Conservation (phyloP, 2,113 vertebrate species). For the Calonectris borealis region DNA sequence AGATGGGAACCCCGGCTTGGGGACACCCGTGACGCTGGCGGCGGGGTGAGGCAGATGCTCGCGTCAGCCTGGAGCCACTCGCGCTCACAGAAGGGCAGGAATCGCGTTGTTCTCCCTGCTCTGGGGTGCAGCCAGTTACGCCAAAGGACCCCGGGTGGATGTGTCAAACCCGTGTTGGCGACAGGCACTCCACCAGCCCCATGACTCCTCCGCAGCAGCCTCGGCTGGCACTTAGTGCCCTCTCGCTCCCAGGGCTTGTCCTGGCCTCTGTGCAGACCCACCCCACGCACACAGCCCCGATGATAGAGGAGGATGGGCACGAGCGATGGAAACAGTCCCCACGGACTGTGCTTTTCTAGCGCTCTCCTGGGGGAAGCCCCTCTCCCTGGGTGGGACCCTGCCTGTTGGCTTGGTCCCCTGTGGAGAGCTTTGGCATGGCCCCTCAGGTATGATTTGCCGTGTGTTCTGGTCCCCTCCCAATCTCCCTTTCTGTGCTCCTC, state of each 20-base stretch:
- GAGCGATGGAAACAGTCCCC: background rate
- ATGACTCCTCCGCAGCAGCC: background rate
- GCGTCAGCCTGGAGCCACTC: background rate
- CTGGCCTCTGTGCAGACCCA: background rate
- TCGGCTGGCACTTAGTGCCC: background rate
- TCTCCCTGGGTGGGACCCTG: fast-evolving
- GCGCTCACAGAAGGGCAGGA: background rate
- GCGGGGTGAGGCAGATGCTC: background rate
- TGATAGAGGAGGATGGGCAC: background rate
- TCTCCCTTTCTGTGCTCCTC: background rate
- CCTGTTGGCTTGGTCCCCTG: background rate
- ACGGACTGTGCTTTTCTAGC: background rate
- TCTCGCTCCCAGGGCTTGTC: background rate
- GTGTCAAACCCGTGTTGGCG: background rate
- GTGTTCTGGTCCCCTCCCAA: background rate
- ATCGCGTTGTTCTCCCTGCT: fast-evolving
- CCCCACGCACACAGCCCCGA: background rate
- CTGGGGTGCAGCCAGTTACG: background rate
- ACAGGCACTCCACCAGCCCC: background rate
- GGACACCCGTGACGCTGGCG: background rate
- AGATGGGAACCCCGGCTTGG: background rate
- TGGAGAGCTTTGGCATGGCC: background rate
- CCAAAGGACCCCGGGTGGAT: background rate
- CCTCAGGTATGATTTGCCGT: background rate
- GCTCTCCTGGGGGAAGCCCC: background rate